Conservation (phyloP, 2,797 vertebrate species). For the Mionectes olivaceus region DNA sequence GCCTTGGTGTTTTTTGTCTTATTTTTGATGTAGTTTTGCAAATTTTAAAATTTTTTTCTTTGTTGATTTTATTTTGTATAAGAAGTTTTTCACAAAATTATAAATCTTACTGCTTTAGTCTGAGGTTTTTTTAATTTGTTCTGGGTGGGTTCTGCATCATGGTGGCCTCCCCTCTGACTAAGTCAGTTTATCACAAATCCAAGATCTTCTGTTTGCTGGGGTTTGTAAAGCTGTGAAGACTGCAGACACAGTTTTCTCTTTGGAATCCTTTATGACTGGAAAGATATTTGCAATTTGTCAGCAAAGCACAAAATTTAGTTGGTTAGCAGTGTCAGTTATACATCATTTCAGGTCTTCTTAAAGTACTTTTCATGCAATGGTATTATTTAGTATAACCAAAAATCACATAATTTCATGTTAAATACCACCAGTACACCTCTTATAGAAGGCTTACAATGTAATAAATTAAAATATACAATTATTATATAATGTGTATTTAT, state of each 20-base stretch:
- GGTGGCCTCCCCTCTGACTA: not conserved
- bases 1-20: accelerated
- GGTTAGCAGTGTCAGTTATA: not conserved
- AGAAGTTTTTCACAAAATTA: not conserved
- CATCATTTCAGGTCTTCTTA: not conserved
- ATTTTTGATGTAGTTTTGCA: not conserved
- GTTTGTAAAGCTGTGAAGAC: not conserved
- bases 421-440: not conserved
- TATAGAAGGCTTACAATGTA: not conserved
- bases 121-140: not conserved
- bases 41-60: accelerated
- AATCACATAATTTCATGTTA: not conserved
- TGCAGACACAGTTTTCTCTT: not conserved
- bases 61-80: not conserved
- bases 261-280: not conserved
- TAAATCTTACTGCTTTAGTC: not conserved
- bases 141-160: not conserved
- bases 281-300: not conserved
- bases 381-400: not conserved
- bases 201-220: not conserved
- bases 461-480: not conserved
- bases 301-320: not conserved
- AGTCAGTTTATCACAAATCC: not conserved
- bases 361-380: not conserved
- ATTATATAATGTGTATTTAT: not conserved